Conservation (phyloP, 2,113 vertebrate species). For the Caretta caretta region DNA sequence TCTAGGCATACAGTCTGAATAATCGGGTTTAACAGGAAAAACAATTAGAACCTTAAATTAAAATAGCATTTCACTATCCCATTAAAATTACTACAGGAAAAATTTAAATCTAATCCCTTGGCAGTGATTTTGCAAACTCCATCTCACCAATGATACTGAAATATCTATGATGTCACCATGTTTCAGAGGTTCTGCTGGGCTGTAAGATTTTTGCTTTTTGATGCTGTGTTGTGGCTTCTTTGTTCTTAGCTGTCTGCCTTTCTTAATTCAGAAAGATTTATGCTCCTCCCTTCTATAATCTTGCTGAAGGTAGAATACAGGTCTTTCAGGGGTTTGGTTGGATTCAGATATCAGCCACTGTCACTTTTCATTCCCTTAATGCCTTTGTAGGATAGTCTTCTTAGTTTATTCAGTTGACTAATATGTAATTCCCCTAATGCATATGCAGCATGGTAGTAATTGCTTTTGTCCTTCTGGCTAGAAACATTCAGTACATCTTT, state of each 20-base stretch:
- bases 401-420: background rate
- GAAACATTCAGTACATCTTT: background rate
- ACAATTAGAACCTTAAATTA: constrained; percentile 14
- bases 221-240: accelerated
- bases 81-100: background rate
- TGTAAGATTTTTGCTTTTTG: background rate
- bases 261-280: background rate
- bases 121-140: background rate
- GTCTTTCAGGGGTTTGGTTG: background rate
- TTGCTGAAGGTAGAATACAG: background rate
- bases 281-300: background rate
- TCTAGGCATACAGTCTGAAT: constrained; percentile 7
- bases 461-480: background rate
- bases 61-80: background rate
- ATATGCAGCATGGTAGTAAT: background rate
- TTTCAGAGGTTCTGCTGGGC: accelerated
- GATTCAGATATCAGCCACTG: background rate
- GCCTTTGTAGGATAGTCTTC: background rate
- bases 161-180: accelerated
- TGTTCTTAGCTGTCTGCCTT: background rate
- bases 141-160: background rate
- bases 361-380: background rate
- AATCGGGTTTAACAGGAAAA: background rate
- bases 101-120: background rate
- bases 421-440: background rate